Percentiles rank a stretch among this genome's conserved stretches.
phyloP scores from a whole-genome alignment of 2,797 vertebrate species.

The Remorina albescens region DNA sequence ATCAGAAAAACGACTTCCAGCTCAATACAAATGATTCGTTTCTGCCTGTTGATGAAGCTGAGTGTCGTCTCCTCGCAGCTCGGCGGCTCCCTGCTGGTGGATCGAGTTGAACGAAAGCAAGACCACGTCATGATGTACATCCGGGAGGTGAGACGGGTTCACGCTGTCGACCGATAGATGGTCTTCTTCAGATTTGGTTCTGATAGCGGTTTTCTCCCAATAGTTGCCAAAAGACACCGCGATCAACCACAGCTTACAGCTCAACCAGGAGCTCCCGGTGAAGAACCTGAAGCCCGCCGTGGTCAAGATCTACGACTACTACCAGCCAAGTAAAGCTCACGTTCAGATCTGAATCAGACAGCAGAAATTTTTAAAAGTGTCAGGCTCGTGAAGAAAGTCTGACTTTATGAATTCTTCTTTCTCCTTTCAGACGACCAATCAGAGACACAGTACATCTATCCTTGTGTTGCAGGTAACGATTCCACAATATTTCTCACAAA shows the following conservation, averaged over 20 bases:
- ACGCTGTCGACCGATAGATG: neutral
- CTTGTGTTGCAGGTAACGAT: constrained; percentile 39
- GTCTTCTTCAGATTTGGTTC: neutral
- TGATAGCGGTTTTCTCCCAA: neutral
- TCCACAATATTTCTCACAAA: neutral
- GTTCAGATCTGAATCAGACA: too few relatives aligned
- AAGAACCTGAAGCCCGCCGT: constrained; percentile 79
- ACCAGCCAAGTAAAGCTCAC: constrained; percentile 76
- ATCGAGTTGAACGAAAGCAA: constrained; percentile 65
- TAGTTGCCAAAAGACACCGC: constrained; percentile 57
- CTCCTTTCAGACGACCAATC: constrained; percentile 64
- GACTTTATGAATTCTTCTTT: neutral
- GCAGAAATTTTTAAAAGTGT: too few relatives aligned
- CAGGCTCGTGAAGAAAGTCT: neutral
- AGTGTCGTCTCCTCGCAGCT: constrained; percentile 49
- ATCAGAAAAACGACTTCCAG: neutral
- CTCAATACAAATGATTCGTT: neutral
- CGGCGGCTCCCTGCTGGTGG: constrained; percentile 22
- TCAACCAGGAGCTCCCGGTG: constrained; percentile 69
- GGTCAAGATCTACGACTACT: constrained; percentile 83
- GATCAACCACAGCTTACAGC: constrained; percentile 38
- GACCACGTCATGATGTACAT: constrained; percentile 73
- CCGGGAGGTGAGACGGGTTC: constrained; percentile 54
- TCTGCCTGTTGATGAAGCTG: neutral
- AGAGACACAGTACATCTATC: constrained; percentile 63